phyloP scores from a whole-genome alignment of 2,888 invertebrate genomes.

The Neuroscelio doddi region DNA sequence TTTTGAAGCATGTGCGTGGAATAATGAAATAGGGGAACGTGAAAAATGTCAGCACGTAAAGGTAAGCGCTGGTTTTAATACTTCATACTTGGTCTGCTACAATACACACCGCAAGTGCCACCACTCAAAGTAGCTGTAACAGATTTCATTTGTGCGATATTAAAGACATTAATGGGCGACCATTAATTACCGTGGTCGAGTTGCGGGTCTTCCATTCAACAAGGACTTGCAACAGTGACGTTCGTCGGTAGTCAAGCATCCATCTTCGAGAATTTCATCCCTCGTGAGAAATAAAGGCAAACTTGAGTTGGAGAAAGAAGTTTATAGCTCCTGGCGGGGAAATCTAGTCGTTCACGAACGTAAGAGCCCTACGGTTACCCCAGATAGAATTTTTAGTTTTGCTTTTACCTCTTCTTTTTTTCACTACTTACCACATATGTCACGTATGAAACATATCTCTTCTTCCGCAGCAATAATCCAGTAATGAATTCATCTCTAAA shows the following conservation, averaged over 20 bases:
- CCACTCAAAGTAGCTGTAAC: conserved; percentile 36
- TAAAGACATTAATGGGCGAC: conserved; percentile 61
- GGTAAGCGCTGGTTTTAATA: too few species aligned
- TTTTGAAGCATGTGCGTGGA: too few species aligned
- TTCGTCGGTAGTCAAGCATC: conserved; percentile 57
- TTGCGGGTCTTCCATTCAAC: conserved; percentile 29
- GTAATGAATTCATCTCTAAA: conserved; percentile 36
- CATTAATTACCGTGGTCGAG: conserved; percentile 59
- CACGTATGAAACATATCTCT: conserved; percentile 33
- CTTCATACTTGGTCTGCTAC: conserved; percentile 17
- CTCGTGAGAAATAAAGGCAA: conserved; percentile 59
- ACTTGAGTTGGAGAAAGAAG: conserved; percentile 42
- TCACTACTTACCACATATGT: conserved; percentile 25
- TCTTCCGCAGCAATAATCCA: conserved; percentile 13
- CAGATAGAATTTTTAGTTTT: conserved; percentile 46
- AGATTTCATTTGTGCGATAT: conserved; percentile 62
- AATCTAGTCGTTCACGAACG: conserved; percentile 43
- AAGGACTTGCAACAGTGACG: conserved; percentile 23
- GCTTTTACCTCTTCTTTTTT: conserved; percentile 7
- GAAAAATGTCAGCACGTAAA: too few species aligned
- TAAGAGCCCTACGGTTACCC: conserved; percentile 48
- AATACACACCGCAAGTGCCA: conserved; percentile 43
- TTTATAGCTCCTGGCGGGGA: conserved; percentile 50
- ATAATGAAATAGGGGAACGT: too few species aligned
- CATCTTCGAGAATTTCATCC: conserved; percentile 61